A percentile compares a stretch with the other conserved stretches of the same genome.
phyloP scores from a whole-genome alignment of 23 tunicate species.

The Ciona savignyi region DNA sequence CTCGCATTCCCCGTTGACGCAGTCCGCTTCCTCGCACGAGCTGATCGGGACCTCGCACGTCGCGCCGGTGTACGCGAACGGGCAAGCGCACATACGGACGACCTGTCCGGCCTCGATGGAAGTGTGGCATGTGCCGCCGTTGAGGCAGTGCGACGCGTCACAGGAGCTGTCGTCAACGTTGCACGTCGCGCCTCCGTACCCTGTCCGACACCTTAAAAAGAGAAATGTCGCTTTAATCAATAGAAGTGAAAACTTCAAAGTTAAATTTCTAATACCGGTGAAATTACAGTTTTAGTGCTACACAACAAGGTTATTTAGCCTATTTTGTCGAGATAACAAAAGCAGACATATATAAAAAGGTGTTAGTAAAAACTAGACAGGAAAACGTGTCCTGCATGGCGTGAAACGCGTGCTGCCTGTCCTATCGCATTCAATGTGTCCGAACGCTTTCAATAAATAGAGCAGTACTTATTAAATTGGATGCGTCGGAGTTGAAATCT shows the following conservation, averaged over 20 bases:
- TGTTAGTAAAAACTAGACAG: too few species aligned
- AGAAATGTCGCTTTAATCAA: too few species aligned
- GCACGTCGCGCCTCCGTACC: constrained; percentile 22
- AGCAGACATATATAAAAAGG: too few species aligned
- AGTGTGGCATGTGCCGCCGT: constrained; percentile 29
- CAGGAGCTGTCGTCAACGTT: constrained; percentile 4
- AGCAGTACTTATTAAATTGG: too few species aligned
- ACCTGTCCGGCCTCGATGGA: background rate
- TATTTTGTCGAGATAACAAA: too few species aligned
- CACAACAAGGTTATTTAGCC: too few species aligned
- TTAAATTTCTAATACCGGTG: background rate
- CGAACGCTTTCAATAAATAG: too few species aligned
- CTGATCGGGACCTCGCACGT: background rate
- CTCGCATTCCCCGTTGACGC: background rate
- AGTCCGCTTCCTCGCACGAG: background rate
- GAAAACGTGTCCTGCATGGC: too few species aligned
- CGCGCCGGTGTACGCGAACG: constrained; percentile 45
- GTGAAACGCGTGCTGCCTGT: too few species aligned
- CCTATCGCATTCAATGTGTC: too few species aligned
- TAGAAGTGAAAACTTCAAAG: too few species aligned
- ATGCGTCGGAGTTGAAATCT: too few species aligned
- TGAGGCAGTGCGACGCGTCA: constrained; percentile 13
- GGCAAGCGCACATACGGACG: constrained; percentile 32
- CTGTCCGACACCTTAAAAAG: constrained; percentile 19
- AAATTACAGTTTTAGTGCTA: background rate